Evolutionary conservation across 2,888 invertebrate genomes (phyloP).

Genomic region (Carcina quercana): DNA sequence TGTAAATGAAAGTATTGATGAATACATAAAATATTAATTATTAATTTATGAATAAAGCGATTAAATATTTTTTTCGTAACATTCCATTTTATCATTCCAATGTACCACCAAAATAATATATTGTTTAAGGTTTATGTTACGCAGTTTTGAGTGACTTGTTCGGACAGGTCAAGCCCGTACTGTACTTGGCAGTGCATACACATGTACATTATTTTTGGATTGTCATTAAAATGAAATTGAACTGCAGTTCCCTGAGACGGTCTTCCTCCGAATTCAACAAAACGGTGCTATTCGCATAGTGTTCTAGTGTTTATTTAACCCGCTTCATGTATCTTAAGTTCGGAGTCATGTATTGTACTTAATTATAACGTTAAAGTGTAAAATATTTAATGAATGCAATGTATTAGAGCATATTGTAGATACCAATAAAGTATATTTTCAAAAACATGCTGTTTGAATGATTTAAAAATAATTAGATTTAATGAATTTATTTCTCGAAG

Average conservation of each 20-base stretch:
- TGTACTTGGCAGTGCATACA: too few species aligned
- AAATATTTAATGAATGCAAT: constrained; percentile 55
- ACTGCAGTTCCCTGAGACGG: constrained; percentile 28
- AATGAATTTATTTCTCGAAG: too few species aligned
- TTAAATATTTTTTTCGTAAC: not conserved
- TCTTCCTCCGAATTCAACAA: constrained; percentile 24
- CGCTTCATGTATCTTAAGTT: constrained; percentile 48
- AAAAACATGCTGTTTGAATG: constrained; percentile 18
- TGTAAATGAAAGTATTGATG: too few species aligned
- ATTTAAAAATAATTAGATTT: too few species aligned
- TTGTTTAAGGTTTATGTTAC: too few species aligned
- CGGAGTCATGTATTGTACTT: constrained; percentile 64
- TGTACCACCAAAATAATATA: constrained; percentile 13
- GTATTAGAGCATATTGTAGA: constrained; percentile 63
- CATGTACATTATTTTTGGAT: constrained; percentile 5
- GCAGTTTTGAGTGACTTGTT: too few species aligned
- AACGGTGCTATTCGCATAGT: constrained; percentile 47
- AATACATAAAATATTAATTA: too few species aligned
- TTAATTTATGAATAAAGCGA: constrained; percentile 3
- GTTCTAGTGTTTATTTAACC: constrained; percentile 25
- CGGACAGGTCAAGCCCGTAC: too few species aligned
- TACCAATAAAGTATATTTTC: constrained; percentile 64
- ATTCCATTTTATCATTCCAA: constrained; percentile 6
- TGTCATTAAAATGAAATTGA: too few species aligned
- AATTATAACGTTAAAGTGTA: constrained; percentile 56